These are phyloP conservation scores for Oxycera nigricornis DNA, from an alignment of 2,888 invertebrate genomes.

Conservation along the genomic window DNA sequence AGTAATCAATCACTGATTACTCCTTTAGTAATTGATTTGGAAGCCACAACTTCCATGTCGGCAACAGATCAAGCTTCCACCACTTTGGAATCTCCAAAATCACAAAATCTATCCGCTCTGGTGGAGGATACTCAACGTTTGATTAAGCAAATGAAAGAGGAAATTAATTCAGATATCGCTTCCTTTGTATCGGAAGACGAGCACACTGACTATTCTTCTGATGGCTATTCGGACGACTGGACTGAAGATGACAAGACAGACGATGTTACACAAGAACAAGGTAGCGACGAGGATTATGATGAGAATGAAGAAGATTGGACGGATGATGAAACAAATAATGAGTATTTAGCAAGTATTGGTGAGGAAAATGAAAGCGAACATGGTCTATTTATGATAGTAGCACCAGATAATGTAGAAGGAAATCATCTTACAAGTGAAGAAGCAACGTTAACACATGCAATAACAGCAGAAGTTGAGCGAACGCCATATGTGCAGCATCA, in stretches of 20 bases:
- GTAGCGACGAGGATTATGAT: slow-evolving; percentile 50
- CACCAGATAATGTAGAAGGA: slow-evolving; percentile 3
- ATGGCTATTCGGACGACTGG: slow-evolving; percentile 62
- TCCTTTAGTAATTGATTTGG: background rate
- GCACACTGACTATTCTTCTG: slow-evolving; percentile 61
- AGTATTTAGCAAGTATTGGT: slow-evolving; percentile 32
- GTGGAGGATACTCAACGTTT: slow-evolving; percentile 69
- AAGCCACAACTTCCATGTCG: background rate
- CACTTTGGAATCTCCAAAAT: slow-evolving; percentile 4
- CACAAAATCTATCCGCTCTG: slow-evolving; percentile 63
- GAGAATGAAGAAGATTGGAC: slow-evolving; percentile 50
- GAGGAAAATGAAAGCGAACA: slow-evolving; percentile 2
- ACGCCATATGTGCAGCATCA: background rate
- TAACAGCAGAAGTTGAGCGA: background rate
- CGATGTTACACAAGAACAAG: slow-evolving; percentile 50
- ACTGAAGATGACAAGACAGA: slow-evolving; percentile 52
- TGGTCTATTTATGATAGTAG: background rate
- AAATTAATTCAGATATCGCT: slow-evolving; percentile 69
- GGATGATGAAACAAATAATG: slow-evolving; percentile 52
- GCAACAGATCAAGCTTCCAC: background rate
- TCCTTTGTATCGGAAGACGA: slow-evolving; percentile 59
- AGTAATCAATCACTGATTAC: too few species aligned
- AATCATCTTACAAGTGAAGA: slow-evolving; percentile 16
- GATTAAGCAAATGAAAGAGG: slow-evolving; percentile 72
- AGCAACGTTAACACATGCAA: background rate